These are phyloP conservation scores for Antitype chi DNA, from an alignment of 2,888 invertebrate species.

Conservation along the genomic window DNA sequence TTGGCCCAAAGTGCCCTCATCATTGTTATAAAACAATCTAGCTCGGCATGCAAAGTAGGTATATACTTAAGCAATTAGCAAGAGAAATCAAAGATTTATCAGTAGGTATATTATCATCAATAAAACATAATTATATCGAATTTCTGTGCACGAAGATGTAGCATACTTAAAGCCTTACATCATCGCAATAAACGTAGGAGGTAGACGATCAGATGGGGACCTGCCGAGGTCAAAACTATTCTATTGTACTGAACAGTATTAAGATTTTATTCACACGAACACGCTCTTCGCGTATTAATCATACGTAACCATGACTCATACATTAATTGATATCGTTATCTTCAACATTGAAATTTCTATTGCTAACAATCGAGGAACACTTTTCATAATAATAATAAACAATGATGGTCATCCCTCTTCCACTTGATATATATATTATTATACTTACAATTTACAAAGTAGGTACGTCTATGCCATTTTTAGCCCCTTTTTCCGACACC, in stretches of 20 bases:
- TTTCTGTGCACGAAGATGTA: slow-evolving; percentile 51
- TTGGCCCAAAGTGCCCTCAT: slow-evolving; percentile 7
- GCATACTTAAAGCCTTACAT: slow-evolving; percentile 64
- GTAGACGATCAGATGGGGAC: slow-evolving; percentile 70
- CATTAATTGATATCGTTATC: slow-evolving; percentile 58
- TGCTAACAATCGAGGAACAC: slow-evolving; percentile 10
- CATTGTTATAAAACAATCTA: slow-evolving; percentile 14
- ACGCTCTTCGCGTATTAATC: slow-evolving; percentile 58
- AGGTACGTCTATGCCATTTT: slow-evolving; percentile 11
- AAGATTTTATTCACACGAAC: slow-evolving; percentile 75
- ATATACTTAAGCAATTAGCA: slow-evolving; percentile 40
- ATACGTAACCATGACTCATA: slow-evolving; percentile 64
- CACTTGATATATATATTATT: slow-evolving; percentile 5
- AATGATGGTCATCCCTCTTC: slow-evolving; percentile 2
- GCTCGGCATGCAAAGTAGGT: background rate
- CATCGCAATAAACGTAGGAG: slow-evolving; percentile 67
- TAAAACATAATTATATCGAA: slow-evolving; percentile 52
- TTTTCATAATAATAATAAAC: slow-evolving; percentile 19
- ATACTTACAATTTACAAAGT: background rate
- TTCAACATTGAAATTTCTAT: slow-evolving; percentile 34
- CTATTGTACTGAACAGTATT: slow-evolving; percentile 79
- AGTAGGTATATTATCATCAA: slow-evolving; percentile 50
- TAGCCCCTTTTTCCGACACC: slow-evolving; percentile 24
- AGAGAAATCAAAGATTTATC: slow-evolving; percentile 39
- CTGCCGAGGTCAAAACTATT: slow-evolving; percentile 86